These are phyloP conservation scores for Phoronis australis DNA, from an alignment of 2,888 invertebrate genomes.

Conservation along the genomic window DNA sequence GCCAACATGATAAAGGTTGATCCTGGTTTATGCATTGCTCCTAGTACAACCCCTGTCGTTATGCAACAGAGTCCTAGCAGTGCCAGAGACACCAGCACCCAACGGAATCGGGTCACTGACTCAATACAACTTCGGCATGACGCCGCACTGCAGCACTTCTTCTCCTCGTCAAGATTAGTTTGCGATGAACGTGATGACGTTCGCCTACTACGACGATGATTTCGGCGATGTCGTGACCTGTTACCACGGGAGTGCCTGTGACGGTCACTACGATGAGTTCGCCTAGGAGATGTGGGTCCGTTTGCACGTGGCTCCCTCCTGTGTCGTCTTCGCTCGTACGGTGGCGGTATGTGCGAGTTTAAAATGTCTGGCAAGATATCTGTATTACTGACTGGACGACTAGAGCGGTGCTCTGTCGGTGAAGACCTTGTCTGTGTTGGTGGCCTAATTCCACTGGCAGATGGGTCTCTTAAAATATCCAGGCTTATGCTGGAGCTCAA, in stretches of 20 bases:
- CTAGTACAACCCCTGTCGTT: conserved; percentile 46
- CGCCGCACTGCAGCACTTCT: conserved; percentile 24
- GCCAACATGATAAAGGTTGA: conserved; percentile 46
- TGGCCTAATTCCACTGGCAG: neutral
- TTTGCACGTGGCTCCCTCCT: neutral
- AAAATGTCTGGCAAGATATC: neutral
- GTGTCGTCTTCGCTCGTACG: neutral
- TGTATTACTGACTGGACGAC: neutral
- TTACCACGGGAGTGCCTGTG: neutral
- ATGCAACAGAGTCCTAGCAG: conserved; percentile 47
- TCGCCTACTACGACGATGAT: neutral
- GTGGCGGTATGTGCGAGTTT: neutral
- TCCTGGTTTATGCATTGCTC: conserved; percentile 39
- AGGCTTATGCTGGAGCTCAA: neutral
- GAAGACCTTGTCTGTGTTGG: neutral
- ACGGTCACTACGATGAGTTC: neutral
- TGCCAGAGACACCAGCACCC: conserved; percentile 45
- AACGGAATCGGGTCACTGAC: conserved; percentile 41
- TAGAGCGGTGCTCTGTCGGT: neutral
- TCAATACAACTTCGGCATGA: conserved; percentile 40
- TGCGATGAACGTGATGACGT: neutral
- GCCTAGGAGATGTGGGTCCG: neutral
- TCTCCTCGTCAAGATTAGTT: conserved; percentile 1
- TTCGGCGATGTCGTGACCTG: neutral
- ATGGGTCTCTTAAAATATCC: neutral